Conservation (phyloP, 2,888 invertebrate genomes). For the Onthophagus sagittarius region DNA sequence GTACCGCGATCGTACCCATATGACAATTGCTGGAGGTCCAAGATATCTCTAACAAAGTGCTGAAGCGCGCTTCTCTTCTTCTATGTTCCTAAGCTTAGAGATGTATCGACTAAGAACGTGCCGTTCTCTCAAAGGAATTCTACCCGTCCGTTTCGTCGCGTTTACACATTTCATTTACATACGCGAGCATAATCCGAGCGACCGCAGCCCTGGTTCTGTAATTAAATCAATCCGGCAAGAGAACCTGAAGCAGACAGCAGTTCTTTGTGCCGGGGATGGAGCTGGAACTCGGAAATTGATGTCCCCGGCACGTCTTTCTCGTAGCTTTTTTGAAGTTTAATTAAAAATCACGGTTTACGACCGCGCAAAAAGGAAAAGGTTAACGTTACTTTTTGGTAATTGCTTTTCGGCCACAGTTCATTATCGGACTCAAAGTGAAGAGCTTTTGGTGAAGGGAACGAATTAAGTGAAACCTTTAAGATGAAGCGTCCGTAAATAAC, state of each 20-base stretch:
- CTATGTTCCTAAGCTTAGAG: neutral
- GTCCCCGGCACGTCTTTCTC: neutral
- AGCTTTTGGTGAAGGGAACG: neutral
- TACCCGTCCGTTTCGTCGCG: slow-evolving; percentile 4
- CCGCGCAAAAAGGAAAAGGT: neutral
- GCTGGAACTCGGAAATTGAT: neutral
- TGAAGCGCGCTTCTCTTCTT: neutral
- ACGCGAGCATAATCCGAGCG: neutral
- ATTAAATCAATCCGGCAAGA: slow-evolving; percentile 8
- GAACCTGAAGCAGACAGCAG: neutral
- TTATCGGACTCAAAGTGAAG: neutral
- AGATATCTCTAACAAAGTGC: neutral
- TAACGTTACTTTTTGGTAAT: neutral
- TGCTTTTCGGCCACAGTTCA: neutral
- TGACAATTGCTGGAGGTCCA: neutral
- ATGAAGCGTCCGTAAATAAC: neutral
- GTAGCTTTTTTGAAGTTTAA: neutral
- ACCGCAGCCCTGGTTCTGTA: neutral
- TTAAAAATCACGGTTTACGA: neutral
- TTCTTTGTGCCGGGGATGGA: neutral
- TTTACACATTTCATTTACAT: slow-evolving; percentile 6
- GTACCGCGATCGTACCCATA: neutral
- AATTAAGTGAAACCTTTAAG: neutral
- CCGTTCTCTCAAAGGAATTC: slow-evolving; percentile 4
- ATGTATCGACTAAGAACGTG: neutral